Evolutionary conservation across 2,113 vertebrate species (phyloP).

Genomic region (Chloroceryle aenea): DNA sequence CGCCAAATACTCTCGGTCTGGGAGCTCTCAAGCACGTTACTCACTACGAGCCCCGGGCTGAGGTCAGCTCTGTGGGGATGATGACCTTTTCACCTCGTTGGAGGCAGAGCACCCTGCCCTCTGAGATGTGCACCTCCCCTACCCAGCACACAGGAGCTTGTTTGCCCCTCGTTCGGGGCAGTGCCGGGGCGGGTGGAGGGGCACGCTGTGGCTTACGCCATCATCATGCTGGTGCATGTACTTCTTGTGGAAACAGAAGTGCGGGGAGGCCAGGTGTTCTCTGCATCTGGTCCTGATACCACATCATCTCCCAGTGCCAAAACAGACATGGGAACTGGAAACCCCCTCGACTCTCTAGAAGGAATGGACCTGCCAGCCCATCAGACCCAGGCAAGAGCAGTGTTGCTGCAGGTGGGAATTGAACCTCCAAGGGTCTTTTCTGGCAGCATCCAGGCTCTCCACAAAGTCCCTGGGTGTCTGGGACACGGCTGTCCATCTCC

Average conservation of each 20-base stretch:
- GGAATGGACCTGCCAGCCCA: neutral
- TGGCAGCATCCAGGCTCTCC: neutral
- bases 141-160: neutral
- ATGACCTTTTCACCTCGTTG: neutral
- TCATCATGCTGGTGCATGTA: rapidly evolving
- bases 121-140: neutral
- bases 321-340: neutral
- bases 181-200: no score
- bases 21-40: neutral
- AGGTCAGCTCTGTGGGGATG: neutral
- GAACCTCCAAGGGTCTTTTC: neutral
- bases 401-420: neutral
- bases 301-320: neutral
- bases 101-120: neutral
- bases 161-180: rapidly evolving
- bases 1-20: neutral
- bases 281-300: neutral
- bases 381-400: neutral
- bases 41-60: neutral
- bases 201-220: neutral
- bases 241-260: neutral
- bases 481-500: neutral
- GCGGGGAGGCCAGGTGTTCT: neutral
- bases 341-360: rapidly evolving
- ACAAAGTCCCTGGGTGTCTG: rapidly evolving